Evolutionary conservation across 2,797 vertebrate genomes (phyloP).

Genomic region (Tenualosa thibaudeaui): DNA sequence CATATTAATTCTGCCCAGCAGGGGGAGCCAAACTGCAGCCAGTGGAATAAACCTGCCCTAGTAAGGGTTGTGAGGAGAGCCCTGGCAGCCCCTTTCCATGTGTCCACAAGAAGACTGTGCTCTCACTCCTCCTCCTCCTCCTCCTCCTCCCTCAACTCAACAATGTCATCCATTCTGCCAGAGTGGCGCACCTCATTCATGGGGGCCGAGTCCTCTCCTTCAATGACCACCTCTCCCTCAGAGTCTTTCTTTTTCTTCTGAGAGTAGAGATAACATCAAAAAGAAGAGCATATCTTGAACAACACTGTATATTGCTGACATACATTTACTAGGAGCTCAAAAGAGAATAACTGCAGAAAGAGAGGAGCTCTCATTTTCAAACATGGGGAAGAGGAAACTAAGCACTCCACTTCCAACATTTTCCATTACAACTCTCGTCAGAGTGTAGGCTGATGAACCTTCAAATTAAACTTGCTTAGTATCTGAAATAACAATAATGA

Average conservation of each 20-base stretch:
- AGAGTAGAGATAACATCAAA: not conserved
- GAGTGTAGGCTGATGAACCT: not conserved
- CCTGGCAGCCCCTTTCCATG: conserved; percentile 32
- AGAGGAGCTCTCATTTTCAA: no score
- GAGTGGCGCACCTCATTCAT: conserved; percentile 89
- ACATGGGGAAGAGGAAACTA: not conserved
- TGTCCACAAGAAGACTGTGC: conserved; percentile 32
- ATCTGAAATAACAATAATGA: no score
- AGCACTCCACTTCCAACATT: not conserved
- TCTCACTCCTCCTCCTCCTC: conserved; percentile 60
- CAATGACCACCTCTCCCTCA: conserved; percentile 82
- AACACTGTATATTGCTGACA: not conserved
- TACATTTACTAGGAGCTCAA: not conserved
- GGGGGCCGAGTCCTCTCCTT: conserved; percentile 87
- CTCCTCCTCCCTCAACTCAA: conserved; percentile 89
- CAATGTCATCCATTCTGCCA: conserved; percentile 86
- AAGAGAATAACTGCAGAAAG: no score
- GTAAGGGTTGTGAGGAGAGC: conserved; percentile 23
- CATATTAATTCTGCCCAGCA: conserved; percentile 25
- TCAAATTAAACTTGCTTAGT: not conserved
- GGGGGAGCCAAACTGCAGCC: conserved; percentile 34
- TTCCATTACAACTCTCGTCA: not conserved
- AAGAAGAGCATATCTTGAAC: not conserved
- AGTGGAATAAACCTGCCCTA: conserved; percentile 43
- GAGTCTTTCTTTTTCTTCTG: conserved; percentile 86